Conservation (phyloP, 2,113 vertebrate genomes). For the Hemiscyllium ocellatum region DNA sequence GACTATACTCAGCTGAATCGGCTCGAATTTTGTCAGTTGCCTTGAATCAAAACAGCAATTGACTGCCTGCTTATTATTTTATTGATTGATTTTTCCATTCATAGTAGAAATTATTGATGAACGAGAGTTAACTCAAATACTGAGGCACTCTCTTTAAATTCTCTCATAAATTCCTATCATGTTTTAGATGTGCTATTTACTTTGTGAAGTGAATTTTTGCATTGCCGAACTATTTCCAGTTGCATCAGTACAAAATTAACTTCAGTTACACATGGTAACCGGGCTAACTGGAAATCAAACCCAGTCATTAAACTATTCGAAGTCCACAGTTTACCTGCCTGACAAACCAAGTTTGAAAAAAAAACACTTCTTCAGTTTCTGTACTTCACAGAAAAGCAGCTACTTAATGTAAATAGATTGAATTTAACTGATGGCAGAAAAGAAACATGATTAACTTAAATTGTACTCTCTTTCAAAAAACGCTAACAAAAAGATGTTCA, state of each 20-base stretch:
- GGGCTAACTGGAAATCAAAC: too few species aligned
- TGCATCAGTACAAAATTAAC: neutral
- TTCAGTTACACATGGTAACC: neutral
- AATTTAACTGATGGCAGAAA: too few species aligned
- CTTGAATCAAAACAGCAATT: neutral
- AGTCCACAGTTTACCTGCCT: too few species aligned
- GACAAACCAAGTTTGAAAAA: too few species aligned
- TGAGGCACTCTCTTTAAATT: neutral
- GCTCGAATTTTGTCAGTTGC: neutral
- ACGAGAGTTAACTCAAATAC: neutral
- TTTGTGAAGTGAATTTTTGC: neutral
- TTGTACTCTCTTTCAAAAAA: too few species aligned
- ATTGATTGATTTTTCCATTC: neutral
- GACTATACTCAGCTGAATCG: neutral
- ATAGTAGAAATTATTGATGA: neutral
- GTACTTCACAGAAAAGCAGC: too few species aligned
- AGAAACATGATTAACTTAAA: too few species aligned
- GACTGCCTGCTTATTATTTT: neutral
- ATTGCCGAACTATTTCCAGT: neutral
- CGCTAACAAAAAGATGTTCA: too few species aligned
- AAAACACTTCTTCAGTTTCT: too few species aligned
- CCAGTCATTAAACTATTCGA: too few species aligned
- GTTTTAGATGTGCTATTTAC: neutral
- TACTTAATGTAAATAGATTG: too few species aligned
- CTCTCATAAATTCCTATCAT: neutral